phyloP scores from a whole-genome alignment of 2,113 vertebrate species.

The Pseudopodoces humilis region DNA sequence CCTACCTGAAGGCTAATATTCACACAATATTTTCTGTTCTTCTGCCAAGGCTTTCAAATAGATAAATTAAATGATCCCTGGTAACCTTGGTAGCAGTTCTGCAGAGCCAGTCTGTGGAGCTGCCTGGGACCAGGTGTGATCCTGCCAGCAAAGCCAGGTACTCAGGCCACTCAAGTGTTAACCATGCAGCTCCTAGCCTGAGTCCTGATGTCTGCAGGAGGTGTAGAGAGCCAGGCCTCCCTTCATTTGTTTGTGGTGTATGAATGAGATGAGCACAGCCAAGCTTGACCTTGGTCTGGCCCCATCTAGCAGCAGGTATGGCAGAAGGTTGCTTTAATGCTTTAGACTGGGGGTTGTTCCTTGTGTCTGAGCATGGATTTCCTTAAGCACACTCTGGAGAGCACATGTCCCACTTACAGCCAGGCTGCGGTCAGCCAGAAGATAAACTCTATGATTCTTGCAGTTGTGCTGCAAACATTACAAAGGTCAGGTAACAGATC shows the following conservation, averaged over 20 bases:
- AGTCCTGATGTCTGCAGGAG: background rate
- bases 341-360: background rate
- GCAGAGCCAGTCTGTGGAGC: background rate
- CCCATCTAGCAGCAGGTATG: background rate
- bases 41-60: background rate
- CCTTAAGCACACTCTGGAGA: background rate
- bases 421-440: background rate
- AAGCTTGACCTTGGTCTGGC: background rate
- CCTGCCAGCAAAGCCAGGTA: background rate
- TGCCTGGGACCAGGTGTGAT: background rate
- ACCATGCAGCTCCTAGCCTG: background rate
- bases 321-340: background rate
- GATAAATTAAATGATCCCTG: background rate
- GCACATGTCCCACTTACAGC: background rate
- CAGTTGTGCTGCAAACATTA: background rate
- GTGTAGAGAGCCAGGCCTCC: background rate
- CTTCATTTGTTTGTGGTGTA: background rate
- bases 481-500: background rate
- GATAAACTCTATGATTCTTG: background rate
- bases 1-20: background rate
- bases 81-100: background rate
- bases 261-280: background rate
- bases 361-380: background rate
- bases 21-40: background rate
- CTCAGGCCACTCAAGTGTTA: background rate